Conservation (phyloP, 2,113 vertebrate species). For the Siniperca chuatsi region DNA sequence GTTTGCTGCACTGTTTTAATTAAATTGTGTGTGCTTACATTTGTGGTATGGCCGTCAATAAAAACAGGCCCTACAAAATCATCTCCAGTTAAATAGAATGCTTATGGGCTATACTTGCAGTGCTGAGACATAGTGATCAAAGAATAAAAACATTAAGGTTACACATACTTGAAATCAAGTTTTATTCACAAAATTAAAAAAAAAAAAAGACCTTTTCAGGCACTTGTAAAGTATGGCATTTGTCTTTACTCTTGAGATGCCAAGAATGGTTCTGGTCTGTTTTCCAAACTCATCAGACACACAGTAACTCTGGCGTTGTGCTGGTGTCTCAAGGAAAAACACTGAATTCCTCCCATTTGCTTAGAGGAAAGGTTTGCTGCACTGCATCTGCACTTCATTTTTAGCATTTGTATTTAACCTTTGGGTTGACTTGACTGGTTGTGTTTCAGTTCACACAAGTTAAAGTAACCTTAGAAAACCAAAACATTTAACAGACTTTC, state of each 20-base stretch:
- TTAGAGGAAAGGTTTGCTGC: neutral
- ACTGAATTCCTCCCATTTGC: neutral
- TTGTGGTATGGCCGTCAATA: neutral
- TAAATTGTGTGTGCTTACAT: neutral
- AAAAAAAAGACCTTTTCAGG: constrained; percentile 37
- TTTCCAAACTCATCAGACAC: constrained; percentile 6
- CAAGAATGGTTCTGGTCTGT: neutral
- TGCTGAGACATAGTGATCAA: neutral
- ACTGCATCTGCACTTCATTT: constrained; percentile 28
- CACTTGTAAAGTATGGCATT: constrained; percentile 35
- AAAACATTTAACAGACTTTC: neutral
- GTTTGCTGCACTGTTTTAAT: neutral
- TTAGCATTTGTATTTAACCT: constrained; percentile 6
- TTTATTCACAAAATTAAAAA: constrained; percentile 58
- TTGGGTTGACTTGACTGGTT: neutral
- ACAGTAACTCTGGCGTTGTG: constrained; percentile 6
- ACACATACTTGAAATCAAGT: constrained; percentile 23
- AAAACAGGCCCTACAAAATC: neutral
- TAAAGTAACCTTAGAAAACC: neutral
- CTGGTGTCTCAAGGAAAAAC: constrained; percentile 9
- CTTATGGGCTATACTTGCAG: neutral
- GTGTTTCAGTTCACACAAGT: constrained; percentile 11
- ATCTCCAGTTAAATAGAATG: neutral
- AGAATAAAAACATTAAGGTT: neutral
- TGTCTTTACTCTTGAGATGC: constrained; percentile 8